These are phyloP conservation scores for Drosophila nigricruria DNA, from an alignment of 2,888 invertebrate genomes.

Conservation along the genomic window DNA sequence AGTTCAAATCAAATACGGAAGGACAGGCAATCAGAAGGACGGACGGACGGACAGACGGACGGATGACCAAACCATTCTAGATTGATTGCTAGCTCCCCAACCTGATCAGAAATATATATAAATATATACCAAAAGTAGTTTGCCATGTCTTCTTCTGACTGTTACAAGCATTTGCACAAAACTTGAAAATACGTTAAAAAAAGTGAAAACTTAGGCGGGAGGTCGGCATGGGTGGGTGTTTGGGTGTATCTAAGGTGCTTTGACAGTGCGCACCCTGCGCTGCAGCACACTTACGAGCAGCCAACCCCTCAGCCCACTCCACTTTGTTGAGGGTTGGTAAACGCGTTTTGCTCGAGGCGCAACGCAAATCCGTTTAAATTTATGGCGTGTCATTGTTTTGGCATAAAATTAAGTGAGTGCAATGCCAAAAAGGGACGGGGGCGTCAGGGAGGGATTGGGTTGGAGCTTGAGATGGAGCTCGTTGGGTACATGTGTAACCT, in stretches of 20 bases:
- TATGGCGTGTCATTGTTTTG: slow-evolving; percentile 81
- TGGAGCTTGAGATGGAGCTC: no score
- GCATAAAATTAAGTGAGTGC: slow-evolving; percentile 81
- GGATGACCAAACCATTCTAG: background rate
- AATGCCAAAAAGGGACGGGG: slow-evolving; percentile 10
- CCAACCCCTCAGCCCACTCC: background rate
- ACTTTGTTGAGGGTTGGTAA: slow-evolving; percentile 38
- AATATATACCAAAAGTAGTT: slow-evolving; percentile 17
- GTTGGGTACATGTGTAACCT: slow-evolving; percentile 52
- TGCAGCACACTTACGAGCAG: slow-evolving; percentile 13
- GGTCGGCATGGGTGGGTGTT: background rate
- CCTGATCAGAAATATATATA: background rate
- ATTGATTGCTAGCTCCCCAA: background rate
- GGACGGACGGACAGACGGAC: background rate
- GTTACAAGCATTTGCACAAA: slow-evolving; percentile 43
- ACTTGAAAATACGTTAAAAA: slow-evolving; percentile 26
- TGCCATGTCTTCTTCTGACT: background rate
- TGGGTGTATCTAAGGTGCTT: slow-evolving; percentile 18
- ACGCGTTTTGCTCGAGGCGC: slow-evolving; percentile 63
- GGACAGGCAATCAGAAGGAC: background rate
- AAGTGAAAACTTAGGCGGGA: slow-evolving; percentile 11
- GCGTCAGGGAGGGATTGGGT: background rate
- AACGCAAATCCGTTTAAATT: slow-evolving; percentile 79
- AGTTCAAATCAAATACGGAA: background rate
- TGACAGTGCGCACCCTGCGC: slow-evolving; percentile 40